Evolutionary conservation across 64 coral and sea anemone species (phyloP).

Genomic region (Hydrozoanthus tunicans): DNA sequence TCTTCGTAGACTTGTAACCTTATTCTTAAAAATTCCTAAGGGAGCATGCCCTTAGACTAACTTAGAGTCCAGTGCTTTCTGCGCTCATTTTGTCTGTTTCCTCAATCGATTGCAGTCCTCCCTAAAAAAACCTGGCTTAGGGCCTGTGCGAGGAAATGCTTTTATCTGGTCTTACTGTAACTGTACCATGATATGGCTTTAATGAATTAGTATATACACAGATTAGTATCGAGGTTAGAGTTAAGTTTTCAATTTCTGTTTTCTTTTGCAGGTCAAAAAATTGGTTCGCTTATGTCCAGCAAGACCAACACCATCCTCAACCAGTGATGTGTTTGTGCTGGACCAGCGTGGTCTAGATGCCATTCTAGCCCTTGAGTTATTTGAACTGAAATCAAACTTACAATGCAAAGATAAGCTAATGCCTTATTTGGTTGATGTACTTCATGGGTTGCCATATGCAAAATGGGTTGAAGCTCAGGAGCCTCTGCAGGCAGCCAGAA

Average conservation of each 20-base stretch:
- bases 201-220: no score
- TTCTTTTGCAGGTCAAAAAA: slow-evolving; percentile 77
- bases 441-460: slow-evolving; percentile 74
- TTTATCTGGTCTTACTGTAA: no score
- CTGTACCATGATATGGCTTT: no score
- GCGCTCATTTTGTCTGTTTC: no score
- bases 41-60: no score
- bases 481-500: slow-evolving; percentile 21
- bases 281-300: slow-evolving; percentile 82
- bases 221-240: no score
- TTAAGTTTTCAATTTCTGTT: not conserved
- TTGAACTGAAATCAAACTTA: slow-evolving; percentile 83
- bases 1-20: no score
- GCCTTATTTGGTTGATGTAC: slow-evolving; percentile 89
- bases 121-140: no score
- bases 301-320: slow-evolving; percentile 36
- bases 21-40: no score
- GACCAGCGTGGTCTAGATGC: slow-evolving; percentile 89
- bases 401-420: slow-evolving; percentile 87
- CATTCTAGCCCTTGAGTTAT: slow-evolving; percentile 75
- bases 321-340: slow-evolving; percentile 43
- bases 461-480: slow-evolving; percentile 83
- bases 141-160: no score
- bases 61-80: no score
- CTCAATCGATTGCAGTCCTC: no score